phyloP scores from a whole-genome alignment of 2,797 vertebrate genomes.

The Phalanger gymnotis region DNA sequence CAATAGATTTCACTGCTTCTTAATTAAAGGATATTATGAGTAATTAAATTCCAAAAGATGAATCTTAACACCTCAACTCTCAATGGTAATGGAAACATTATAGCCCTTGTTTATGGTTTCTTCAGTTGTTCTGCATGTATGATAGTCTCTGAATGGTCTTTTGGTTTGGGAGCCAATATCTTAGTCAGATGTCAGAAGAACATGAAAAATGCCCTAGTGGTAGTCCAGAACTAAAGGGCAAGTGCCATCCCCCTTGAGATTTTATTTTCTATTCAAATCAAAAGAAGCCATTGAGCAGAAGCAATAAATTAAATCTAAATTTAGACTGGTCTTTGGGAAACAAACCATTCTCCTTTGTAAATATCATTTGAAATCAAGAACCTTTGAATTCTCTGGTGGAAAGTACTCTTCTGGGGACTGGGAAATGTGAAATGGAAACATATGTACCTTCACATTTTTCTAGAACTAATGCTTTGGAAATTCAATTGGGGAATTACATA shows the following conservation, averaged over 20 bases:
- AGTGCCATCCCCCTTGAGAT: background rate
- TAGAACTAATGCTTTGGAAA: conserved; percentile 47
- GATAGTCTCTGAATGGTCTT: conserved; percentile 5
- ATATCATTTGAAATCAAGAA: background rate
- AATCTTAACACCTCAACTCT: background rate
- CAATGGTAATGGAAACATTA: background rate
- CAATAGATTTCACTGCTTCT: background rate
- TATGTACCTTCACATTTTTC: background rate
- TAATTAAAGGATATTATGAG: background rate
- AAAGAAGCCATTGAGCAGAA: background rate
- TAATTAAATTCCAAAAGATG: background rate
- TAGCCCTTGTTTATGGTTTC: background rate
- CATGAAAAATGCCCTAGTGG: background rate
- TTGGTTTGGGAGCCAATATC: conserved; percentile 23
- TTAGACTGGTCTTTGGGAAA: background rate
- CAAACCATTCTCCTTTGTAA: background rate
- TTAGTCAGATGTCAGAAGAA: conserved; percentile 29
- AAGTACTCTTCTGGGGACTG: background rate
- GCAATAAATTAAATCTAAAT: conserved; percentile 12
- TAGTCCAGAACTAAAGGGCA: background rate
- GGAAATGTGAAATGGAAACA: background rate
- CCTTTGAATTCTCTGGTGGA: background rate
- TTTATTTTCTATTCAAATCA: conserved; percentile 8
- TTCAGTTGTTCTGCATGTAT: background rate
- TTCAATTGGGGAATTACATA: conserved; percentile 7